Evolutionary conservation across 2,113 vertebrate genomes (phyloP), one percentile per base, ranked within the genome.

Genomic region (Burhinus oedicnemus): DNA sequence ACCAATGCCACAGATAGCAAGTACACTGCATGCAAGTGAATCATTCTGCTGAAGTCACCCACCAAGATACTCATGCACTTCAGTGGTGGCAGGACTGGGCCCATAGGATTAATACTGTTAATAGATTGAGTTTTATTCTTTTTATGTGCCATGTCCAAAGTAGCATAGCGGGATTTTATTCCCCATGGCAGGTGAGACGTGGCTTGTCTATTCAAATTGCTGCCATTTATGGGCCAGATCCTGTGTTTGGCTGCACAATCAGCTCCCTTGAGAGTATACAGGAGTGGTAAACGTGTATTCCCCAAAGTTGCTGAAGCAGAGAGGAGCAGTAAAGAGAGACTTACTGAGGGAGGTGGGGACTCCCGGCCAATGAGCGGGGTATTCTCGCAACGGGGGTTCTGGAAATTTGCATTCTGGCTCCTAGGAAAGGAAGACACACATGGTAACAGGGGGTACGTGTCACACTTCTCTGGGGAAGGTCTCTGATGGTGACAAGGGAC

Each of bases 341-440:
- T 99, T 99, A 99, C 99, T 96, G 99, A 99, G 89, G 99, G 99
- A 65, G 99, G 99, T 92, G 99, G 99, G 96, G 99, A 99, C 98
- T 99, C 99, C 85, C 99, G 99, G 96, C 99, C 99, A 84, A 99
- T 99, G 98, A 99, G 98, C 51, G 99, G 99, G 34, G 99, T 99
- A 97, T 99, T 99, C 98, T 99, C 99, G 97, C 99, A 99, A 97
- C 99, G 99, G 47, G 99, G 99, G 91, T 99, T 99, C 98, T 99
- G 99, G 98, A 99, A 99, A 98, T 99, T 99, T 98, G 99, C 98
- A 95, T 99, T 99, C 98, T 99, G 99, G 97, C 99, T 99, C 99
- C 99, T 99, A 95, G 54, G 87, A 93, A 85, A 88, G 72, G 85
- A 92, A 92, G 90, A 96, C 93, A 97, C 93, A 97, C 74, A 98